Base-by-base conservation (phyloP, 1,140 invertebrate genomes). In the Goniozus legneri region DNA sequence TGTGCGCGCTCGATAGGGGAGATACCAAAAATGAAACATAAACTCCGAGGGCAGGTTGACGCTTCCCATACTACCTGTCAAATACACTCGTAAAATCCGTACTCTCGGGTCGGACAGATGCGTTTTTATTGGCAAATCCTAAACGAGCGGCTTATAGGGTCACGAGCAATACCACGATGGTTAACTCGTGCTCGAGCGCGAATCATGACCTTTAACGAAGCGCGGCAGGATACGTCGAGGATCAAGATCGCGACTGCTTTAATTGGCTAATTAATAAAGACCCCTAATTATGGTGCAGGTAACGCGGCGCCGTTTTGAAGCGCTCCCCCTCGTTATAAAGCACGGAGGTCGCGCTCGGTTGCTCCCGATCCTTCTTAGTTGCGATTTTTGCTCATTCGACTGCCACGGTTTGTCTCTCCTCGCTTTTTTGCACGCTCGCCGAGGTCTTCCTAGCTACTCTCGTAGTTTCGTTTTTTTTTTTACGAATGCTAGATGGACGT, bases 191-290 rank as follows among this genome's bases (percentile, higher is more conserved):
- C n/a, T n/a, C n/a, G n/a, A n/a, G n/a, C n/a, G n/a, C n/a, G n/a
- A 59, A 58, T 47, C 52, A 38, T 39, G 49, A 52, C 50, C 35
- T 61, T 53, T 61, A 62, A 63, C 58, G 54, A 63, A 61, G 53
- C 51, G 43, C 37, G 33, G 40, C 62, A 64, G 62, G 62, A 63
- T 63, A 52, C 48, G 42, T 31, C 47, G 42, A 47, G 48, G 40
- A 67, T 67, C 62, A 64, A 65, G 66, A 69, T 69, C 46, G 43
- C 34, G 49, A 22, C 44, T 43, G 47, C 51, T 52, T 67, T 67
- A 67, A 69, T 69, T 69, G 55, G 59, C 61, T 65, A 65, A 67
- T 69, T 69, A 67, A 67, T 65, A 69, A 60, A 62, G 54, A 43
- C 44, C 37, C 53, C 54, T 65, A 66, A 68, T 66, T 68, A 64